Evolutionary conservation across 1,140 invertebrate species (phyloP).

Genomic region (Heliconius hewitsoni): DNA sequence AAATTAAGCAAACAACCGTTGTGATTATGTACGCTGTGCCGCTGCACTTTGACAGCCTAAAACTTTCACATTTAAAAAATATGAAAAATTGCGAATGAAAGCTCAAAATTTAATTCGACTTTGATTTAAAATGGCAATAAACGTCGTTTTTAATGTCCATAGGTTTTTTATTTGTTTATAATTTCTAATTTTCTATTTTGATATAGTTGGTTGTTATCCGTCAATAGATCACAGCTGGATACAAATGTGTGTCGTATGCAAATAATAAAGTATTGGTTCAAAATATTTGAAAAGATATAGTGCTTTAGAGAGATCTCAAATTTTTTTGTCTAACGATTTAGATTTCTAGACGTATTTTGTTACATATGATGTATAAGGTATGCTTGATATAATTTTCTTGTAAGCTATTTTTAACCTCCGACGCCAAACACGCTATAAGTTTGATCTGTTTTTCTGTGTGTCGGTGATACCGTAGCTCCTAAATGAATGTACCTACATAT

Average conservation of each 20-base stretch:
- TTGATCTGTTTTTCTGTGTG: too few relatives aligned
- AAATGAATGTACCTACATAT: too few relatives aligned
- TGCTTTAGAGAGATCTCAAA: neutral
- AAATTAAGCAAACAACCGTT: neutral
- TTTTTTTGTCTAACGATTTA: neutral
- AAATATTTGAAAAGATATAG: neutral
- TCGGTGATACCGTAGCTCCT: too few relatives aligned
- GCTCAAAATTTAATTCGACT: neutral
- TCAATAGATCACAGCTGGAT: conserved; percentile 31
- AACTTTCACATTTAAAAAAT: neutral
- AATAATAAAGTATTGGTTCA: neutral
- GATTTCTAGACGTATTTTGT: neutral
- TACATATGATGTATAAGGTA: neutral
- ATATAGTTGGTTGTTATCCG: neutral
- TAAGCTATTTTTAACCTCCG: neutral
- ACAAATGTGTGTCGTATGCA: conserved; percentile 16
- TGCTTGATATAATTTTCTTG: neutral
- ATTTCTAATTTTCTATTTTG: conserved; percentile 23
- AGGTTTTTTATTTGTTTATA: conserved; percentile 12
- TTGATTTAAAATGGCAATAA: conserved; percentile 24
- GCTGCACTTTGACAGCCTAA: neutral
- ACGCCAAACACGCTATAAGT: neutral
- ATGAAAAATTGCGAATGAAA: neutral
- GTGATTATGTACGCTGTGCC: too few relatives aligned
- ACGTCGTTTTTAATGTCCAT: conserved; percentile 1